Evolutionary conservation across 2,888 invertebrate genomes (phyloP), one percentile per base, ranked within the genome.

Genomic region (Drosophila testacea): DNA sequence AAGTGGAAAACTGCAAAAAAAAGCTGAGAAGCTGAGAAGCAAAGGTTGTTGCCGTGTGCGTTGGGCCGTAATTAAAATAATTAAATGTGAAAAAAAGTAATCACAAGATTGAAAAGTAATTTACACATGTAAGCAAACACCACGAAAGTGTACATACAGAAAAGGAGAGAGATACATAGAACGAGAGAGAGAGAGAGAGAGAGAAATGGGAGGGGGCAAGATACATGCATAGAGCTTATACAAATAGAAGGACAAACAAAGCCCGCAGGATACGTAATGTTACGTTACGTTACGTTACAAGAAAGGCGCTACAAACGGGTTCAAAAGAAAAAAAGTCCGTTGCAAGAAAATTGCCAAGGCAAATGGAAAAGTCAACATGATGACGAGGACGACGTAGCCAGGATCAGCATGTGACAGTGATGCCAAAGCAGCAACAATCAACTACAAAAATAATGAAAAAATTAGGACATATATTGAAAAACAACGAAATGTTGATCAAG

Each of bases 1-100:
- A 10, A n/a, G 13, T 64, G 11, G 11, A 9, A n/a, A 30, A 42
- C 28, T n/a, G 47, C n/a, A 36, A 39, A 41, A 56, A 4, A 44
- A 32, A 22, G 22, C 22, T 22, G 22, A 22, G 22, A 22, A 22
- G 22, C 22, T 22, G 22, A 22, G 22, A 10, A 38, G 57, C 27
- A 27, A 36, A n/a, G 30, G 32, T 32, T 57, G 50, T 44, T 56
- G 51, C 51, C 51, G 55, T 70, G 83, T 83, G 78, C 79, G 70
- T 62, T 81, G 79, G 69, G 72, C 39, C 86, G 87, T 91, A 90
- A 91, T 91, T 91, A 90, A 91, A 91, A 84, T 91, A 91, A 91
- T 90, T 90, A 90, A 91, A 90, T 88, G 86, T 69, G 61, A 76
- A 86, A 80, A 79, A 85, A 80, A 79, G 82, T 82, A 89, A 91